Evolutionary conservation across 2,888 invertebrate genomes (phyloP).

Genomic region (Agonopterix arenella): DNA sequence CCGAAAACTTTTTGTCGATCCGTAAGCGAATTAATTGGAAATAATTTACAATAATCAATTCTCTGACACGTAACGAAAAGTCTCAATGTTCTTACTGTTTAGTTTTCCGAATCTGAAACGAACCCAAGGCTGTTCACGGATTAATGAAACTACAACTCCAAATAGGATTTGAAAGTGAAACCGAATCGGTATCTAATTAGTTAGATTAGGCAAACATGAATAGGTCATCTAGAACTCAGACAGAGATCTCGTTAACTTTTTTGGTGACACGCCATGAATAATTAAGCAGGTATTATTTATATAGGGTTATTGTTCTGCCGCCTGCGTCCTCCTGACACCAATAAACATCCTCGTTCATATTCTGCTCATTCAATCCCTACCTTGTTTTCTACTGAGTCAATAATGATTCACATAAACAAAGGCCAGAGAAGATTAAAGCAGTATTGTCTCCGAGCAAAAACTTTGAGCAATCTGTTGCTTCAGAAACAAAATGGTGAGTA

Average conservation of each 20-base stretch:
- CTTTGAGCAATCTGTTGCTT: slow-evolving; percentile 14
- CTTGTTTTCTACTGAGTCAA: slow-evolving; percentile 24
- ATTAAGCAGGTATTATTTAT: slow-evolving; percentile 42
- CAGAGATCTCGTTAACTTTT: slow-evolving; percentile 46
- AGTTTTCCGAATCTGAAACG: slow-evolving; percentile 29
- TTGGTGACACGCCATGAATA: slow-evolving; percentile 54
- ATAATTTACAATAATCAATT: slow-evolving; percentile 20
- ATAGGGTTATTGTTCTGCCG: slow-evolving; percentile 44
- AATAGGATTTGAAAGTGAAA: slow-evolving; percentile 58
- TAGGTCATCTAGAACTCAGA: slow-evolving; percentile 46
- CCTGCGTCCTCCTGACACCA: slow-evolving; percentile 56
- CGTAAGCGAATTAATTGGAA: slow-evolving; percentile 26
- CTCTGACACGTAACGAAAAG: slow-evolving; percentile 15
- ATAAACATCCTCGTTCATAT: slow-evolving; percentile 43
- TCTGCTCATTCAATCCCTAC: slow-evolving; percentile 15
- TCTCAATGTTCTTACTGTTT: slow-evolving; percentile 6
- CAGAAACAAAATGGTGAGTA: slow-evolving; percentile 27
- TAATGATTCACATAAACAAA: slow-evolving; percentile 21
- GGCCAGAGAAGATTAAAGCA: slow-evolving; percentile 17
- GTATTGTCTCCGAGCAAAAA: background rate
- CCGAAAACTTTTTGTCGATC: slow-evolving; percentile 22
- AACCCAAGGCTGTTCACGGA: slow-evolving; percentile 48
- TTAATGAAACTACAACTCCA: slow-evolving; percentile 29
- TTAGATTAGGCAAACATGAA: slow-evolving; percentile 47
- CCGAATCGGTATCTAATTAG: slow-evolving; percentile 52